Conservation (phyloP, 2,113 vertebrate species). For the Ovis canadensis region DNA sequence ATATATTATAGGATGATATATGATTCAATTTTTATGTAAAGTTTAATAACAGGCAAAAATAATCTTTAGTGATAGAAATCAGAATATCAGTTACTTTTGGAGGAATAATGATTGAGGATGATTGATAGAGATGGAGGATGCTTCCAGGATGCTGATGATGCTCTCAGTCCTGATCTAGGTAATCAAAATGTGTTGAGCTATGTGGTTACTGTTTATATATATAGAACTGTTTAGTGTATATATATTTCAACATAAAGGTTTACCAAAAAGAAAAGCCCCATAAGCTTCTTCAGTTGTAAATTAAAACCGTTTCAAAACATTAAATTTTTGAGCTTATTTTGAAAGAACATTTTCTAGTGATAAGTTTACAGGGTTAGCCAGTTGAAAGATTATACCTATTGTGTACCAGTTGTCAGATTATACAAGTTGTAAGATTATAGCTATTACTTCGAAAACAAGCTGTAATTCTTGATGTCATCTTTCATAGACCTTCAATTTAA, state of each 20-base stretch:
- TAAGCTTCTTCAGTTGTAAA: neutral
- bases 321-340: neutral
- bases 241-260: neutral
- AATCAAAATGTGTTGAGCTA: neutral
- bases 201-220: neutral
- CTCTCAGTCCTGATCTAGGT: neutral
- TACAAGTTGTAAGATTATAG: neutral
- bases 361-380: neutral
- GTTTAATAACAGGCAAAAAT: neutral
- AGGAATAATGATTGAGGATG: neutral
- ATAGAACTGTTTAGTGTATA: neutral
- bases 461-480: slow-evolving; percentile 2
- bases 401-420: neutral
- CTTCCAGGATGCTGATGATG: neutral
- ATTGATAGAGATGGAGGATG: neutral
- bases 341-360: neutral
- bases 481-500: neutral
- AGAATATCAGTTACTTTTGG: neutral
- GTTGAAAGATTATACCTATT: neutral
- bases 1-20: neutral
- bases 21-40: neutral
- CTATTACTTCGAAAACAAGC: neutral
- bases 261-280: neutral
- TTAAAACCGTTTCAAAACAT: neutral
- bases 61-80: neutral